Evolutionary conservation across 2,113 vertebrate genomes (phyloP).

Genomic region (Scartelaos histophorus): DNA sequence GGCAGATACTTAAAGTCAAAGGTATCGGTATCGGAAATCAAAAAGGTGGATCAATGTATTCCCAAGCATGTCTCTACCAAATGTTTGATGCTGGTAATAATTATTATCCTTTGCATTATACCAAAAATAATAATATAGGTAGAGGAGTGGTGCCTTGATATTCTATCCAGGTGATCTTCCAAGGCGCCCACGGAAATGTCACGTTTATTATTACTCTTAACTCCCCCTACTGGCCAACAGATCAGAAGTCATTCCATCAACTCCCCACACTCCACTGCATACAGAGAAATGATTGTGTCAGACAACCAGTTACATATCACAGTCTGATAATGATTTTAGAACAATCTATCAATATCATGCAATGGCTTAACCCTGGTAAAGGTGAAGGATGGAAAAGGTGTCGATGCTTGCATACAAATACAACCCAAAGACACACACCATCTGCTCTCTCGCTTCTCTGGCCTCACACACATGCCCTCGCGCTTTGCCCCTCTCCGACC

Average conservation of each 20-base stretch:
- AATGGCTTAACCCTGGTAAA: constrained; percentile 35
- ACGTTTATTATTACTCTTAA: not conserved
- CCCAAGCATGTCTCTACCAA: no score
- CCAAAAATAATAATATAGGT: no score
- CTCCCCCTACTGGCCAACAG: not conserved
- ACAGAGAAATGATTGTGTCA: not conserved
- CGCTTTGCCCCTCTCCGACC: constrained; percentile 61
- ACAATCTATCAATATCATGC: not conserved
- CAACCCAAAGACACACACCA: constrained; percentile 13
- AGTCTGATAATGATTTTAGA: constrained; percentile 2
- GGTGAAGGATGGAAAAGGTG: constrained; percentile 48
- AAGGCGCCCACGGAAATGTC: not conserved
- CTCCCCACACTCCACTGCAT: not conserved
- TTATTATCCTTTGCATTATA: no score
- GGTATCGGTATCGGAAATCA: no score
- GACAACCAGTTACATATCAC: not conserved
- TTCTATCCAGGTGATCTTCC: not conserved
- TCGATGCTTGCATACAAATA: constrained; percentile 48
- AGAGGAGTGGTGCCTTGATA: not conserved
- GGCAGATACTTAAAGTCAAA: no score
- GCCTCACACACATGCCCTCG: constrained; percentile 39
- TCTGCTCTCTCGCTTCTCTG: constrained; percentile 43
- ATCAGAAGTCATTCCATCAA: not conserved
- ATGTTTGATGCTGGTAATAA: no score
- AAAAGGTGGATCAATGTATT: no score